Percentiles rank a stretch among this genome's conserved stretches.
Conservation (phyloP, 2,888 invertebrate species). For the Nomada lathburiana region DNA sequence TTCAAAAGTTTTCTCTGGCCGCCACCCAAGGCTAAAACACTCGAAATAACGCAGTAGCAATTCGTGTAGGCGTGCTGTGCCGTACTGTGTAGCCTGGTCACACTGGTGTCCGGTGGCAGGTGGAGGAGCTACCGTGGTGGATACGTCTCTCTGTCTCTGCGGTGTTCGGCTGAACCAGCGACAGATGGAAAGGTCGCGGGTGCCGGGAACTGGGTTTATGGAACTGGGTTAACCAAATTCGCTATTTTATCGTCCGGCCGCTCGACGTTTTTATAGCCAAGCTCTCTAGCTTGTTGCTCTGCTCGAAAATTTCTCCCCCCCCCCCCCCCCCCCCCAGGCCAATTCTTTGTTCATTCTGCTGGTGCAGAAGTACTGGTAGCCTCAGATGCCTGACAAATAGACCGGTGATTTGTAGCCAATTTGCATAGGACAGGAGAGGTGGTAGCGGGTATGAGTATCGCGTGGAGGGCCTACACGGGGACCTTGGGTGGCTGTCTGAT, state of each 20-base stretch:
- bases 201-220: slow-evolving; percentile 48
- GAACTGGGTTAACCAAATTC: slow-evolving; percentile 65
- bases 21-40: slow-evolving; percentile 80
- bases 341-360: neutral
- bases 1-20: slow-evolving; percentile 82
- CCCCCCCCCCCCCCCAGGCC: neutral
- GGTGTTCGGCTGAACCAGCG: slow-evolving; percentile 22
- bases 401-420: neutral
- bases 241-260: slow-evolving; percentile 22
- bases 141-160: slow-evolving; percentile 36
- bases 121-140: slow-evolving; percentile 68
- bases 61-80: slow-evolving; percentile 78
- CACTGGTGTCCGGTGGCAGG: slow-evolving; percentile 73
- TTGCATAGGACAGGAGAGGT: neutral
- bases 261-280: neutral
- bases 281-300: neutral
- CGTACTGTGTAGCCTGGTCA: slow-evolving; percentile 71
- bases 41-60: slow-evolving; percentile 80
- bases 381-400: too few species aligned
- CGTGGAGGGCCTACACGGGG: neutral
- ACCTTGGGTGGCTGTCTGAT: neutral
- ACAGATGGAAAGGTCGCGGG: slow-evolving; percentile 63
- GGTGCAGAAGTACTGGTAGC: too few species aligned
- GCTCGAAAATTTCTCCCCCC: neutral
- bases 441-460: neutral